A percentile compares a stretch with the other conserved stretches of the same genome.
phyloP scores from a whole-genome alignment of 92 coral and sea anemone species.

The Palythoa grandis region DNA sequence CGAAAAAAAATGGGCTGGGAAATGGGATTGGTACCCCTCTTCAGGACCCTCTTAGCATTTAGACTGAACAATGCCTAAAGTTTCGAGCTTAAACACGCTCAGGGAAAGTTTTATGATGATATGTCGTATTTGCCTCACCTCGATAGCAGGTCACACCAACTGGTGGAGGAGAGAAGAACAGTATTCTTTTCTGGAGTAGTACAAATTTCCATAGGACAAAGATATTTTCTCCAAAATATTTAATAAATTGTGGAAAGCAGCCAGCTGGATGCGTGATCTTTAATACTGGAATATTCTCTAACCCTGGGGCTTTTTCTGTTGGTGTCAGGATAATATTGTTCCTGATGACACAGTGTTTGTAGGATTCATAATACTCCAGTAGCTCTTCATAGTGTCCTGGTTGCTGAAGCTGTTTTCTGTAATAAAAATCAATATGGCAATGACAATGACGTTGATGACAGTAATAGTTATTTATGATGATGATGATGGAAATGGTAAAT shows the following conservation, averaged over 20 bases:
- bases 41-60: no score
- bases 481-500: neutral
- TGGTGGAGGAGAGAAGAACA: constrained; percentile 97
- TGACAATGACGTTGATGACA: neutral
- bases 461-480: neutral
- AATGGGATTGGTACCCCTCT: no score
- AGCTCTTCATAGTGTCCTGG: constrained; percentile 90
- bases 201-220: constrained; percentile 96
- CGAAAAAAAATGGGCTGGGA: no score
- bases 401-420: constrained; percentile 86
- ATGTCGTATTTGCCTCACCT: constrained; percentile 57
- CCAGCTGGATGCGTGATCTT: constrained; percentile 99
- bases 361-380: constrained; percentile 80
- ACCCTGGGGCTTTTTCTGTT: constrained; percentile 83
- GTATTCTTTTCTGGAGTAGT: constrained; percentile 86
- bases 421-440: neutral
- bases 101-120: no score
- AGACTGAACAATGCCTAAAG: no score
- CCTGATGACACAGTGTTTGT: constrained; percentile 82
- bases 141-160: constrained; percentile 97
- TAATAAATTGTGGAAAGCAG: constrained; percentile 95
- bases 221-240: constrained; percentile 94
- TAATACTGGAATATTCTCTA: constrained; percentile 93
- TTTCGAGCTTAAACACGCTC: no score
- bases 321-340: constrained; percentile 93